phyloP scores from a whole-genome alignment of 2,113 vertebrate genomes.

The Callospermophilus lateralis region DNA sequence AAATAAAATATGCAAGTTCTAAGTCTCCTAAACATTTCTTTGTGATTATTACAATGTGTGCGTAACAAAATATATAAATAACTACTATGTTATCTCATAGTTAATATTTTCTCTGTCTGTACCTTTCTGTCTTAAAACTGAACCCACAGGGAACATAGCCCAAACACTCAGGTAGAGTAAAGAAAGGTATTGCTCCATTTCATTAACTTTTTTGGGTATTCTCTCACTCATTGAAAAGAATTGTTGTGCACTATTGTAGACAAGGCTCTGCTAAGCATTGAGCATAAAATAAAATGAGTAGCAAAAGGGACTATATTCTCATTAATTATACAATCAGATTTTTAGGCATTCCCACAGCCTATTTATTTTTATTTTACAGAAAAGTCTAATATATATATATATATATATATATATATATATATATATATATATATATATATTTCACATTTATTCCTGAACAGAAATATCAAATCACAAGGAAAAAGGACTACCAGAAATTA shows the following conservation, averaged over 20 bases:
- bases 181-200: neutral
- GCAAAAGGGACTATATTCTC: neutral
- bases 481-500: neutral
- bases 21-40: neutral
- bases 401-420: no score
- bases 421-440: neutral
- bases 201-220: neutral
- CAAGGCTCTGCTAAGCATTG: neutral
- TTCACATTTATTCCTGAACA: neutral
- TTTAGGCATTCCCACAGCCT: neutral
- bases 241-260: neutral
- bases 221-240: neutral
- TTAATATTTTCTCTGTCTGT: neutral
- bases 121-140: slow-evolving; percentile 36
- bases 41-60: neutral
- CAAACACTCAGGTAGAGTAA: neutral
- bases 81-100: neutral
- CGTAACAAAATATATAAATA: neutral
- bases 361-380: slow-evolving; percentile 33
- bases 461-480: neutral
- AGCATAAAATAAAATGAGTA: neutral
- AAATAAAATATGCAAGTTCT: slow-evolving; percentile 27
- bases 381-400: no score
- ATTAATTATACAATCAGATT: neutral
- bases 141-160: neutral